Conservation (phyloP, 1,140 invertebrate genomes). For the Goniozus legneri region DNA sequence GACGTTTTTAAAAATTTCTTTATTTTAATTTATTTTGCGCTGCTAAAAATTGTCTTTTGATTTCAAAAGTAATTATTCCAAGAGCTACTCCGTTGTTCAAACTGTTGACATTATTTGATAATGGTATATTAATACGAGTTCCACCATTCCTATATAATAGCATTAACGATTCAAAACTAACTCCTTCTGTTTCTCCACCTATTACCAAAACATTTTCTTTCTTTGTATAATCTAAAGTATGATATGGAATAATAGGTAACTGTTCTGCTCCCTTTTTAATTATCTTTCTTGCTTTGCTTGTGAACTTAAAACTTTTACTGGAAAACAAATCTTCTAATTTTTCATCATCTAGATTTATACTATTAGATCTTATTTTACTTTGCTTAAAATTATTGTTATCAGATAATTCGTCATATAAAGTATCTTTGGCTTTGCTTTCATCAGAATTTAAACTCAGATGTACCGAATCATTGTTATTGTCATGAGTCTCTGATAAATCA, state of each 20-base stretch:
- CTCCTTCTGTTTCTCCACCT: slow-evolving; percentile 85
- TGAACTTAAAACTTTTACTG: slow-evolving; percentile 1
- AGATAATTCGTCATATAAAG: not conserved
- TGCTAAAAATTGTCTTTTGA: slow-evolving; percentile 65
- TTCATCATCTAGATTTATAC: not conserved
- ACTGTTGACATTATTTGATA: slow-evolving; percentile 76
- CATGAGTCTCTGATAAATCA: not conserved
- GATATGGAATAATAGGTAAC: slow-evolving; percentile 64
- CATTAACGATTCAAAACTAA: slow-evolving; percentile 66
- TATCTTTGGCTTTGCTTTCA: no score
- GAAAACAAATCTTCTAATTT: slow-evolving; percentile 2
- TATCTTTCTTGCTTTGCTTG: slow-evolving; percentile 13
- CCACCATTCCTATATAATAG: slow-evolving; percentile 59
- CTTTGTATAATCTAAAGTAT: slow-evolving; percentile 57
- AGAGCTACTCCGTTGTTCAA: slow-evolving; percentile 79
- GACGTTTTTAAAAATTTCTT: slow-evolving; percentile 5
- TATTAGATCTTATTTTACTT: no score
- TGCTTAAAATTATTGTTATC: not conserved
- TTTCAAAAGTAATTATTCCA: slow-evolving; percentile 82
- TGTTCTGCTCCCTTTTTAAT: slow-evolving; percentile 17
- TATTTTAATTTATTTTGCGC: slow-evolving; percentile 9
- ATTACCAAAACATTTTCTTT: slow-evolving; percentile 65
- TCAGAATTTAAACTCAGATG: not conserved
- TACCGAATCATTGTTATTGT: not conserved
- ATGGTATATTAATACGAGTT: slow-evolving; percentile 71